These are phyloP conservation scores for Erannis defoliaria DNA, from an alignment of 2,888 invertebrate genomes.

Conservation along the genomic window DNA sequence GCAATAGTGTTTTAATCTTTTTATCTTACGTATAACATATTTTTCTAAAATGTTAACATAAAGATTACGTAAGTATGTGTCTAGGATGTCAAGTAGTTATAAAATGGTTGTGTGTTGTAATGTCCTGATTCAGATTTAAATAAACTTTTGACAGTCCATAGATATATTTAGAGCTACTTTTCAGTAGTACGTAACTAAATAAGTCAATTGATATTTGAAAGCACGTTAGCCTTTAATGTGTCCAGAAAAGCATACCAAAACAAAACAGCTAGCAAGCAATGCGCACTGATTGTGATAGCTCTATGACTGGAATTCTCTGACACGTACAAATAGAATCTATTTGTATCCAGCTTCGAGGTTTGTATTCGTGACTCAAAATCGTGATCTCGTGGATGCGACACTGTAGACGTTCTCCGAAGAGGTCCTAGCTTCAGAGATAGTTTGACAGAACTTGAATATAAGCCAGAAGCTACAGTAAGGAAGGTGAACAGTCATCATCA, in stretches of 20 bases:
- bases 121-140: no score
- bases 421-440: slow-evolving; percentile 21
- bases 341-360: slow-evolving; percentile 23
- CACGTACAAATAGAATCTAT: slow-evolving; percentile 32
- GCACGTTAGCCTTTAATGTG: neutral
- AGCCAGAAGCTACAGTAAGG: neutral
- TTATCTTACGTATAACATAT: neutral
- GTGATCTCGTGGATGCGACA: slow-evolving; percentile 29
- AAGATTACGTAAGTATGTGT: no score
- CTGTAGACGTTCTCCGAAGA: slow-evolving; percentile 17
- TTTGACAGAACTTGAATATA: neutral
- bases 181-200: no score
- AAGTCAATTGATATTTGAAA: neutral
- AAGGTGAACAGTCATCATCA: neutral
- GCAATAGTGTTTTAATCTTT: neutral
- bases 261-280: neutral
- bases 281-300: neutral
- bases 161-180: no score
- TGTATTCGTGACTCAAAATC: slow-evolving; percentile 39
- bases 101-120: no score
- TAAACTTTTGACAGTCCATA: no score
- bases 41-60: neutral
- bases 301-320: slow-evolving; percentile 15
- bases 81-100: no score
- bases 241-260: neutral